Percentiles rank a stretch among this genome's conserved stretches.
Evolutionary conservation across 1,140 invertebrate species (phyloP).

Genomic region (Drosophila ironensis): DNA sequence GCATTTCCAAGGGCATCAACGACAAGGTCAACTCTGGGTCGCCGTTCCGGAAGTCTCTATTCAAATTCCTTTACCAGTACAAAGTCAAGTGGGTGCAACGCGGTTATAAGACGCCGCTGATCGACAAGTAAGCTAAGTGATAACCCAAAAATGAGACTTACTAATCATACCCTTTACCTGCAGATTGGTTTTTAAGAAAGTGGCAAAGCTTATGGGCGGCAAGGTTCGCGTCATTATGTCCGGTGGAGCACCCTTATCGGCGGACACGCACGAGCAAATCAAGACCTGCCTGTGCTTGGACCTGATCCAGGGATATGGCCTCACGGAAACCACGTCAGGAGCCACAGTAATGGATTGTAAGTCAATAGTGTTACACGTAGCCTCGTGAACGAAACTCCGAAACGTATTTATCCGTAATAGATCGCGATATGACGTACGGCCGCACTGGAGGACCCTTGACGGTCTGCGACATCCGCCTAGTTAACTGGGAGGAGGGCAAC

Average conservation of each 20-base stretch:
- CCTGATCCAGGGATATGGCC: slow-evolving; percentile 97
- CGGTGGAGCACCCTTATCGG: slow-evolving; percentile 97
- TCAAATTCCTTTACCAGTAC: slow-evolving; percentile 96
- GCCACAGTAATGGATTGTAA: slow-evolving; percentile 94
- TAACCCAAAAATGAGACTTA: neutral
- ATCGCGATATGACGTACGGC: slow-evolving; percentile 84
- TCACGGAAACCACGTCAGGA: slow-evolving; percentile 98
- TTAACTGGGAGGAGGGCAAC: slow-evolving; percentile 97
- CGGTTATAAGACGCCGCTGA: slow-evolving; percentile 92
- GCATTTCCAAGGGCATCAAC: slow-evolving; percentile 97
- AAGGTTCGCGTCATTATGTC: slow-evolving; percentile 92
- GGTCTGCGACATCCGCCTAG: slow-evolving; percentile 92
- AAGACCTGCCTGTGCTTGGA: slow-evolving; percentile 95
- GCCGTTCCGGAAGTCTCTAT: slow-evolving; percentile 89
- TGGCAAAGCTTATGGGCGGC: slow-evolving; percentile 93
- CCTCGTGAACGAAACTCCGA: no score
- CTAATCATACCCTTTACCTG: neutral
- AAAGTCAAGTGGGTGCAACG: slow-evolving; percentile 92
- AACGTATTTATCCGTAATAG: slow-evolving; percentile 8
- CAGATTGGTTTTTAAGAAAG: slow-evolving; percentile 88
- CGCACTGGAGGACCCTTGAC: slow-evolving; percentile 95
- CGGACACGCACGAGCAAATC: slow-evolving; percentile 97
- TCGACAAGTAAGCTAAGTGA: slow-evolving; percentile 85
- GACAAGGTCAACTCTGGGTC: slow-evolving; percentile 93
- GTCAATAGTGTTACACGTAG: no score